A percentile compares a stretch with the other conserved stretches of the same genome.
Conservation (phyloP, 2,113 vertebrate genomes). For the Fulica atra region DNA sequence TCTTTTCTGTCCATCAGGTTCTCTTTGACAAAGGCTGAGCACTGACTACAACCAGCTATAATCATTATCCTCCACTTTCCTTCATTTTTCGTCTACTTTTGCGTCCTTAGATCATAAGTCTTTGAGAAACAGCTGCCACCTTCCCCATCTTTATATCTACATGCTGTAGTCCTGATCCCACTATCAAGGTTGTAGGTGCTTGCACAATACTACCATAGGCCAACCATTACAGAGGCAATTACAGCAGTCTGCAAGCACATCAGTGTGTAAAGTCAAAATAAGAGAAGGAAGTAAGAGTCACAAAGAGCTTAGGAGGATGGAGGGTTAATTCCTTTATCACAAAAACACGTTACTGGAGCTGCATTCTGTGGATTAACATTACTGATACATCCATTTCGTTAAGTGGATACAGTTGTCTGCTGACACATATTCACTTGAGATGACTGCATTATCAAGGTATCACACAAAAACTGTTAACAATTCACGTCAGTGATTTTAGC, state of each 20-base stretch:
- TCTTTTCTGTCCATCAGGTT: background rate
- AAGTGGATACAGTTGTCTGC: background rate
- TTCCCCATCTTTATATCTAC: background rate
- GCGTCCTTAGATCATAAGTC: background rate
- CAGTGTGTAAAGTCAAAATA: background rate
- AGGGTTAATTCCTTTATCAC: constrained; percentile 14
- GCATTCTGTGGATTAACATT: background rate
- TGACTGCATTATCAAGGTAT: background rate
- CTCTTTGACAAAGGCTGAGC: background rate
- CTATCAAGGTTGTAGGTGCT: background rate
- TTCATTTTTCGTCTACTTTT: background rate
- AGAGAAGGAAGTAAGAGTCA: background rate
- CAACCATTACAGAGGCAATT: background rate
- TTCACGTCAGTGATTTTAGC: background rate
- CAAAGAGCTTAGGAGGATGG: background rate
- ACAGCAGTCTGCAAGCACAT: background rate
- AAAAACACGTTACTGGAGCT: background rate
- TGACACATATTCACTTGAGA: background rate
- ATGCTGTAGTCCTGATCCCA: background rate
- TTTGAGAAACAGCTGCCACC: background rate
- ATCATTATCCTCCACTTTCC: background rate
- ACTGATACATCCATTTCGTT: constrained; percentile 2
- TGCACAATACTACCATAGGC: background rate
- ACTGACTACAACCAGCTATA: background rate
- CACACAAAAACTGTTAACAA: background rate